Evolutionary conservation across 2,888 invertebrate species (phyloP).

Genomic region (Athalia rosae): DNA sequence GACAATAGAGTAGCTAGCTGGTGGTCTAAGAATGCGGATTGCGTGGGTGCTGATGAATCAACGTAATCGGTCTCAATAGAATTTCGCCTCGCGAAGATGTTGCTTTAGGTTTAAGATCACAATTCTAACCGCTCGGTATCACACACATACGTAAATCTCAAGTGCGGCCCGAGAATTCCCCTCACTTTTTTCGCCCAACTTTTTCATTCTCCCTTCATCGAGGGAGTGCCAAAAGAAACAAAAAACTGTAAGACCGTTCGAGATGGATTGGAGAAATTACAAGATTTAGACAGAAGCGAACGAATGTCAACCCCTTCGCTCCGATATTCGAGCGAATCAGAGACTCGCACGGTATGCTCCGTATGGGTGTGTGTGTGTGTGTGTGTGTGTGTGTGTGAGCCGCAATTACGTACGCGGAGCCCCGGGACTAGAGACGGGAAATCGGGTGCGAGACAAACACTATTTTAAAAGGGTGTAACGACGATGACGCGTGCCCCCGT

Average conservation of each 20-base stretch:
- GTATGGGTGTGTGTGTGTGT: too few relatives aligned
- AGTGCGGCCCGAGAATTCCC: slow-evolving; percentile 12
- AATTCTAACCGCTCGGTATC: not conserved
- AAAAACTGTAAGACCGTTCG: not conserved
- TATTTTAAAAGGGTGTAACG: not conserved
- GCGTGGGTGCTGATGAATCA: slow-evolving; percentile 36
- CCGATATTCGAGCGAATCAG: too few relatives aligned
- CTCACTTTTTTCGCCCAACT: not conserved
- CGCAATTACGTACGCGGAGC: too few relatives aligned
- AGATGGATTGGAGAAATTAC: not conserved
- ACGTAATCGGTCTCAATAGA: slow-evolving; percentile 32
- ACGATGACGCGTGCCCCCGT: slow-evolving; percentile 31
- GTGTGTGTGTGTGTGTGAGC: too few relatives aligned
- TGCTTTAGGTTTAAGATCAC: slow-evolving; percentile 37
- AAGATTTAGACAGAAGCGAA: not conserved
- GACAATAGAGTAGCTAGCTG: slow-evolving; percentile 12
- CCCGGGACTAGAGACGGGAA: too few relatives aligned
- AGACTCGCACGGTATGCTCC: too few relatives aligned
- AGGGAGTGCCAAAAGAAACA: not conserved
- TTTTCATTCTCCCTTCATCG: not conserved
- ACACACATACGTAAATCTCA: not conserved
- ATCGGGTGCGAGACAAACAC: slow-evolving; percentile 9
- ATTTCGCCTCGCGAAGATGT: slow-evolving; percentile 13
- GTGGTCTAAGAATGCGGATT: not conserved
- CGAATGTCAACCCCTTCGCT: not conserved